Evolutionary conservation across 2,888 invertebrate genomes (phyloP).

Genomic region (Acronicta alni): DNA sequence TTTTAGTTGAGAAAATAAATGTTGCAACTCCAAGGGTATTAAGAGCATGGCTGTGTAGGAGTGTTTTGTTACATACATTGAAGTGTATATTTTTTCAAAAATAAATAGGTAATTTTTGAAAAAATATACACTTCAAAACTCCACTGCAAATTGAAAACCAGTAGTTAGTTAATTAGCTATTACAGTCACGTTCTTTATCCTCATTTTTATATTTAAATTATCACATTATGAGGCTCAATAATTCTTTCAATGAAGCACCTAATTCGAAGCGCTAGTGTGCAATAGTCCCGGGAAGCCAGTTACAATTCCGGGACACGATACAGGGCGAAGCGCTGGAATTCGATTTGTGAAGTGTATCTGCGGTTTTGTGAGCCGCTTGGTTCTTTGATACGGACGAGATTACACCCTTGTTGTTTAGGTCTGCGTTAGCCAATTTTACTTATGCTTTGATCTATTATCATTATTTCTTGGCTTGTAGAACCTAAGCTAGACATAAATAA

Average conservation of each 20-base stretch:
- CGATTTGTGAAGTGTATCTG: slow-evolving; percentile 46
- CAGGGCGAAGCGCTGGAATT: slow-evolving; percentile 3
- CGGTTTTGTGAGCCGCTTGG: slow-evolving; percentile 25
- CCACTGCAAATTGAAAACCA: too few relatives aligned
- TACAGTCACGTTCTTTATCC: too few relatives aligned
- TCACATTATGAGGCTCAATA: not conserved
- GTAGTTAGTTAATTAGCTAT: too few relatives aligned
- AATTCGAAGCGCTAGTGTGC: slow-evolving; percentile 10
- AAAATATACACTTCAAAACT: too few relatives aligned
- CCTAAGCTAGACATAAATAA: too few relatives aligned
- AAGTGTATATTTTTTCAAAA: too few relatives aligned
- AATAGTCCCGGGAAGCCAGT: slow-evolving; percentile 14
- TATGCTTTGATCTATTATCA: too few relatives aligned
- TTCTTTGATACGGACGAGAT: slow-evolving; percentile 5
- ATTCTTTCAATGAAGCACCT: not conserved
- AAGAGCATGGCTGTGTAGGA: slow-evolving; percentile 1
- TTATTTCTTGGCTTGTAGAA: too few relatives aligned
- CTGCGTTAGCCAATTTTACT: not conserved
- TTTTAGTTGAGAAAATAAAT: slow-evolving; percentile 48
- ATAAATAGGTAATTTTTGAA: too few relatives aligned
- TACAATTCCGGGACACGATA: slow-evolving; percentile 28
- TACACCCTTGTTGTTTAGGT: not conserved
- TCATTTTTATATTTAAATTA: too few relatives aligned
- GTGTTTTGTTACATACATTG: not conserved
- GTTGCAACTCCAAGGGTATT: slow-evolving; percentile 12